Conservation (phyloP, 2,797 vertebrate genomes). For the Cuniculus paca region DNA sequence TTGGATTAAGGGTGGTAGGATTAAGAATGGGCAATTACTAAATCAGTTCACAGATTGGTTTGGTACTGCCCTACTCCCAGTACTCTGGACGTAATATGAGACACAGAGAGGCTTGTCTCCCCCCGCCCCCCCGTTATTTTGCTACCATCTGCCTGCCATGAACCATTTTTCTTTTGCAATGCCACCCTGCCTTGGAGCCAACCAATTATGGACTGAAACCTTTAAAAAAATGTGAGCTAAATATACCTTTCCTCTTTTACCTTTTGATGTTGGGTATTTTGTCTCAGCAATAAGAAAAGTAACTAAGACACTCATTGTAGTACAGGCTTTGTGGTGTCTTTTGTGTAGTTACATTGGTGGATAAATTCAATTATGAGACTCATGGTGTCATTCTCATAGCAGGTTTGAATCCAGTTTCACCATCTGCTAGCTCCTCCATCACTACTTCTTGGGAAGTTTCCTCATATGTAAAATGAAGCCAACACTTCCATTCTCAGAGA, state of each 20-base stretch:
- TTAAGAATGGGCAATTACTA: background rate
- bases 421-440: background rate
- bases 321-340: background rate
- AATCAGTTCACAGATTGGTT: background rate
- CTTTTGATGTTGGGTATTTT: background rate
- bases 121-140: background rate
- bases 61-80: background rate
- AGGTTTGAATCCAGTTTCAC: slow-evolving; percentile 42
- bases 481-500: background rate
- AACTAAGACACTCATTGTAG: background rate
- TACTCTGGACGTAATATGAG: background rate
- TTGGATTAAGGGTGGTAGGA: background rate
- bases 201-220: background rate
- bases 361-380: background rate
- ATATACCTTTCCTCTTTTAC: background rate
- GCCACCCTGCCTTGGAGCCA: background rate
- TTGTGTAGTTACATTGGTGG: background rate
- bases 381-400: background rate
- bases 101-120: background rate
- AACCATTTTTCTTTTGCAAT: background rate
- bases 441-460: background rate
- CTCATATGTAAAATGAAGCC: slow-evolving; percentile 25
- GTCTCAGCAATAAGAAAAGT: background rate
- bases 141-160: background rate
- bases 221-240: background rate